Evolutionary conservation across 2,797 vertebrate genomes (phyloP).

Genomic region (Cottoperca gobio): DNA sequence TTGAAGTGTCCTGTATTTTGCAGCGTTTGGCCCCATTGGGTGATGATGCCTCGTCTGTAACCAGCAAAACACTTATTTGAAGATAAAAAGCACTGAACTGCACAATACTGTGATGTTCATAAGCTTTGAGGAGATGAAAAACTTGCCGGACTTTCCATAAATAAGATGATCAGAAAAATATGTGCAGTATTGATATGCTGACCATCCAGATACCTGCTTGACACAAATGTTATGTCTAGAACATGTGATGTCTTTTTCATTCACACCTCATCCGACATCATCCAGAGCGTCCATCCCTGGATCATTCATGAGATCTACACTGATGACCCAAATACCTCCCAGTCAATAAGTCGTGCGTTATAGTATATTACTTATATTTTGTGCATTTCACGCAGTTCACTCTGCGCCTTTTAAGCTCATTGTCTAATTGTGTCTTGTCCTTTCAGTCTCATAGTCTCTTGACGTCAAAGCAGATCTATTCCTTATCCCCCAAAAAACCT

Average conservation of each 20-base stretch:
- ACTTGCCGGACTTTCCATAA: not conserved
- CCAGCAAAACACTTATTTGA: not conserved
- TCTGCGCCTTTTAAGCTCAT: not conserved
- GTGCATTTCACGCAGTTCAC: not conserved
- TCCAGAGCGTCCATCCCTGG: not conserved
- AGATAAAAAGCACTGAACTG: not conserved
- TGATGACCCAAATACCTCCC: not conserved
- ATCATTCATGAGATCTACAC: not conserved
- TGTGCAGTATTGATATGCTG: not conserved
- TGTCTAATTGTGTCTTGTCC: constrained; percentile 10
- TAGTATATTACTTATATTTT: not conserved
- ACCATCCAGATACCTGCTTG: not conserved
- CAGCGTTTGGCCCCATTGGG: not conserved
- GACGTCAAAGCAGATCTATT: constrained; percentile 29
- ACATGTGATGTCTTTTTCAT: not conserved
- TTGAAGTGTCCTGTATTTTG: not conserved
- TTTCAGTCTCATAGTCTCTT: constrained; percentile 21
- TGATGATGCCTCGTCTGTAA: not conserved
- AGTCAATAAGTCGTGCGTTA: not conserved
- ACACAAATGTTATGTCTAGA: not conserved
- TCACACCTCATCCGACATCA: not conserved
- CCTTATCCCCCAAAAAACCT: constrained; percentile 19
- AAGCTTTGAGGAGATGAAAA: not conserved
- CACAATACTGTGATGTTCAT: too few relatives aligned
- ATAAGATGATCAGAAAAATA: not conserved